Base-by-base conservation (phyloP, 2,797 vertebrate genomes). In the Platalea minor region DNA sequence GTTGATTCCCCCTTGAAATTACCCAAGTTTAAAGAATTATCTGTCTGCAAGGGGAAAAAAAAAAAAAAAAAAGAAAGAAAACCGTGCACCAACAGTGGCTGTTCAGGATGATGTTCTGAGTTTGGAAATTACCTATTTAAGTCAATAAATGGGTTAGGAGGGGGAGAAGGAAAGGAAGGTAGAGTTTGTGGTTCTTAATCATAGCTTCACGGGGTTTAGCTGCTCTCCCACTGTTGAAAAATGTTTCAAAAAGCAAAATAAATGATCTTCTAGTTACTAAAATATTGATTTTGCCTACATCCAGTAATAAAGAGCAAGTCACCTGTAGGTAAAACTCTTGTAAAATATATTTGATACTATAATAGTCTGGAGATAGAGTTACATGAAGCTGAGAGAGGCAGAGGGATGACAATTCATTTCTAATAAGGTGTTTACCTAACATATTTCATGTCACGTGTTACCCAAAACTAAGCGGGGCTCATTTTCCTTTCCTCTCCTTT, bases 311-410 rank as follows among this genome's bases (percentile, higher is more conserved):
- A 98, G 95, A 98, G 98, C 98, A 98, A 98, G 98, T 98, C 98
- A 98, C 98, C 98, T 98, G 98, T 98, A 98, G 98, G 97, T 98
- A 98, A 98, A 98, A 98, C 98, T 98, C 97, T 98, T 98, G 98
- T 98, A 98, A 98, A 98, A 98, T 98, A 98, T 98, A 98, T 98
- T 98, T 98, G 98, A 98, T 98, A 98, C 98, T 98, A 98, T 98
- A 98, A 98, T 98, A 98, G 98, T 98, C 97, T 98, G 98, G 97
- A 98, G 97, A 98, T 98, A 98, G 97, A 98, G 97, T 97, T 97
- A 95, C 96, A 97, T 97, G 97, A 97, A 97, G 97, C 94, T 94
- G 96, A 89, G 95, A 96, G 91, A 97, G 67, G 93, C 94, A 97
- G 88, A 96, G 95, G 90, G 91, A 97, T 98, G 98, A 98, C 97